Evolutionary conservation across 1,140 invertebrate species (phyloP), one percentile per base, ranked within the genome.

Genomic region (Penaeus chinensis): DNA sequence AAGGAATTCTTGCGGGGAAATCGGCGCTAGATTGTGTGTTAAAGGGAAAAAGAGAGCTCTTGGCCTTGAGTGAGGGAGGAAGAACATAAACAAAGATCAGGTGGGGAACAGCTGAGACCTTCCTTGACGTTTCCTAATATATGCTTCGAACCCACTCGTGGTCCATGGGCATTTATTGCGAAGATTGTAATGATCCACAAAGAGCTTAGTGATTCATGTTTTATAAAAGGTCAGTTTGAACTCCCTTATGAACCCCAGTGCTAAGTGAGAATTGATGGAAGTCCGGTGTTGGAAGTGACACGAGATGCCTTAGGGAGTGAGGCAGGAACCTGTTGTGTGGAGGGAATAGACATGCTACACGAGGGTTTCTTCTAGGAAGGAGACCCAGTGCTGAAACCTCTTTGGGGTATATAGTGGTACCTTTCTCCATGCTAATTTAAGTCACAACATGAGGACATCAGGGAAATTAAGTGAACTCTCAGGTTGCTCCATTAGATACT

Each of bases 61-160:
- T 42, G 85, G 85, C 79, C 80, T 82, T 82, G 85, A 54, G 18
- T 27, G 47, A 80, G 80, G 19, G 24, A 54, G 37, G 37, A n/a
- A 47, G 24, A 65, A 87, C 69, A 82, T 87, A 87, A 87, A 87
- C 85, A 87, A 87, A 82, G 80, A 82, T 87, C 85, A 87, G 85
- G 79, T 87, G 85, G 60, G 79, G 27, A 71, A 13, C 79, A 82
- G 79, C 71, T 87, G 85, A 82, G 79, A 85, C 83, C 54, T 79
- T 20, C 78, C 54, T 74, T 74, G 54, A 71, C 78, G 85, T 82
- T 81, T 81, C 62, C 74, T 18, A 8, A 24, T 60, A 20, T 66
- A 42, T 71, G 62, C 71, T 54, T 76, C 24, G 19, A 7, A 42
- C 37, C 24, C 24, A 27, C 20, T 20, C 42, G 16, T 27, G 66